These are phyloP conservation scores for Solea solea DNA, from an alignment of 2,113 vertebrate species.

Conservation along the genomic window DNA sequence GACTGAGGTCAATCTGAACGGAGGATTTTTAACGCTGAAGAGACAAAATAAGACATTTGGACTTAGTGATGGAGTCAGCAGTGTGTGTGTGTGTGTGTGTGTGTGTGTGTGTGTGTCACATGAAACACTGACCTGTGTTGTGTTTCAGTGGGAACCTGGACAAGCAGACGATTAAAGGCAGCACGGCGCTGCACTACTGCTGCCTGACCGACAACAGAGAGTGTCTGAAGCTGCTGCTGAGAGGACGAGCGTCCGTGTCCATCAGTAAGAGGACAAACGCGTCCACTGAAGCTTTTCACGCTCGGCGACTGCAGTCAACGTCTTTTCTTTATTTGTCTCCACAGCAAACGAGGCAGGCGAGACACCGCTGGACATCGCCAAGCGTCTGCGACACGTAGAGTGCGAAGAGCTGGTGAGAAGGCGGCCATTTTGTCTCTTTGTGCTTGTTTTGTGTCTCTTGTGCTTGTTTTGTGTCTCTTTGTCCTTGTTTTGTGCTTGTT, in stretches of 20 bases:
- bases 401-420: conserved; percentile 92
- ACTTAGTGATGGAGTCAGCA: too few relatives aligned
- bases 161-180: conserved; percentile 90
- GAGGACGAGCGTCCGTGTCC: conserved; percentile 90
- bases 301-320: too few relatives aligned
- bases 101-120: not conserved
- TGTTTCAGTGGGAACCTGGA: conserved; percentile 89
- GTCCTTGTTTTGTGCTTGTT: not conserved
- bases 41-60: too few relatives aligned
- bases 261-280: conserved; percentile 82
- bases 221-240: conserved; percentile 95
- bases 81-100: not conserved
- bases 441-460: not conserved
- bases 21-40: too few relatives aligned
- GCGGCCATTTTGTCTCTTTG: not conserved
- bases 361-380: conserved; percentile 90
- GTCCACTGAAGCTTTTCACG: too few relatives aligned
- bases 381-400: conserved; percentile 87
- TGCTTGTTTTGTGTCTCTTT: not conserved
- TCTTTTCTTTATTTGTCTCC: conserved; percentile 30
- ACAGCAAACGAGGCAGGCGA: conserved; percentile 93
- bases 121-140: not conserved
- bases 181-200: conserved; percentile 95
- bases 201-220: conserved; percentile 94
- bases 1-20: too few relatives aligned